Evolutionary conservation across 2,113 vertebrate species (phyloP).

Genomic region (Oncorhynchus clarkii): DNA sequence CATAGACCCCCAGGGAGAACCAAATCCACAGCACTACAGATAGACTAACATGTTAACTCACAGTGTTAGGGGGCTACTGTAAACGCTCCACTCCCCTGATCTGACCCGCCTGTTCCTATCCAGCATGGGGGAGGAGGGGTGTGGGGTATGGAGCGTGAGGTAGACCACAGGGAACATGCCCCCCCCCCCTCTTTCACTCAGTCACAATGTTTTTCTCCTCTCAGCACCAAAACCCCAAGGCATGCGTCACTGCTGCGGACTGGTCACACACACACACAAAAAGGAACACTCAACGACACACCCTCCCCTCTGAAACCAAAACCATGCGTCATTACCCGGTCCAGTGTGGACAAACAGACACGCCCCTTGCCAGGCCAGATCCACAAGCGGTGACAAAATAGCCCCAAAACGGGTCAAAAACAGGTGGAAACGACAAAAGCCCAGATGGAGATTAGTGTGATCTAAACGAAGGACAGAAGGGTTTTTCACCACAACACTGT

Average conservation of each 20-base stretch:
- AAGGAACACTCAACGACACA: no score
- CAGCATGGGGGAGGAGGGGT: no score
- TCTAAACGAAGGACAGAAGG: constrained; percentile 13
- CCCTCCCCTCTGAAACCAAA: neutral
- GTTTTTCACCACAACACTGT: constrained; percentile 27
- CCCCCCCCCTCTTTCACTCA: neutral
- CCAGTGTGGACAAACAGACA: constrained; percentile 38
- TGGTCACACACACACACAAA: neutral
- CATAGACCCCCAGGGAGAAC: neutral
- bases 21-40: neutral
- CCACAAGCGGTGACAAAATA: neutral
- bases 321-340: constrained; percentile 50
- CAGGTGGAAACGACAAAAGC: neutral
- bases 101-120: no score
- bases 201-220: constrained; percentile 7
- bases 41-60: neutral
- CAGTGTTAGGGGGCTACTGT: neutral
- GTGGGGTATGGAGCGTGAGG: neutral
- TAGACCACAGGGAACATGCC: constrained; percentile 7
- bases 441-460: constrained; percentile 28
- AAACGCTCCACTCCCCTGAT: no score
- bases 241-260: constrained; percentile 25
- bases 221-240: constrained; percentile 17
- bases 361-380: constrained; percentile 35
- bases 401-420: constrained; percentile 5